Evolutionary conservation across 2,888 invertebrate genomes (phyloP), one percentile per base, ranked within the genome.

Genomic region (Glaucopsyche alexis): DNA sequence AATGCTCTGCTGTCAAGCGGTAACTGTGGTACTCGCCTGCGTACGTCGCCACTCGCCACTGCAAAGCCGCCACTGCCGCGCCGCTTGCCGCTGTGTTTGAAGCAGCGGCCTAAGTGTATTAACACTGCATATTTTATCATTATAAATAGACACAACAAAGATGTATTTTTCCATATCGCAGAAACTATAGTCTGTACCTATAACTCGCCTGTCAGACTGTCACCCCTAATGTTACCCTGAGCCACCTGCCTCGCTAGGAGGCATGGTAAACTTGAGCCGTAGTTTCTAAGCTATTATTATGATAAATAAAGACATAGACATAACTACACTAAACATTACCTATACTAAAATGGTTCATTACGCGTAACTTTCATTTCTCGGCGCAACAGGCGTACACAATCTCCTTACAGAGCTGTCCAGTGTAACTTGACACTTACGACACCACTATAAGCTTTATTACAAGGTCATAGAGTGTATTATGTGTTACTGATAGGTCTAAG

Each of bases 331-430:
- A 29, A 78, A 80, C 73, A 74, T 76, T 77, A 77, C 78, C 76
- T 76, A 78, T 80, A 81, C 74, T 72, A 73, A 65, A 75, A 76
- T 73, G 77, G 80, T 81, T 80, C 79, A 81, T 87, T 85, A 84
- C 81, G 78, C 81, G 78, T 81, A 84, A 82, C 85, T 87, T 87
- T 85, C 87, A 87, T 87, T 84, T 86, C 81, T 81, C 80, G 80
- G 84, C 79, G 80, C 84, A 87, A 81, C 81, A 80, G 81, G 80
- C 87, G 86, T 87, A 81, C 79, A 81, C 79, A 84, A 87, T 86
- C 80, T 77, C 79, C 80, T 87, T 84, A 84, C 73, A 75, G 65
- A 71, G 72, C 70, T 55, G 73, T 65, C 84, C 79, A 82, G 19
- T 72, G 38, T 75, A 77, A 13, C 49, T 11, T 42, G 79, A 79